phyloP scores from a whole-genome alignment of 2,113 vertebrate species.

The Callopanchax toddi region DNA sequence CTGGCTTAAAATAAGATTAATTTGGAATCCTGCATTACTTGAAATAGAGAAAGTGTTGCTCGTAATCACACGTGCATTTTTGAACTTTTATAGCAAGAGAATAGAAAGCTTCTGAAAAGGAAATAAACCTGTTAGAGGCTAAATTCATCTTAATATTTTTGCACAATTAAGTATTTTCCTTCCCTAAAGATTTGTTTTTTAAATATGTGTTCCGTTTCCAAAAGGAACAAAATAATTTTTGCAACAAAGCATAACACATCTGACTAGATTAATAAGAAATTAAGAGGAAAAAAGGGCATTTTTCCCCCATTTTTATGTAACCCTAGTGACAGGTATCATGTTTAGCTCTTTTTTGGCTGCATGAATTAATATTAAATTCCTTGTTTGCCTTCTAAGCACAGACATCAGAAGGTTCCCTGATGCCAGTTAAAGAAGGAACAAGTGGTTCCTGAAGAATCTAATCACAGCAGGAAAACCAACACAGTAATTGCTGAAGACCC shows the following conservation, averaged over 20 bases:
- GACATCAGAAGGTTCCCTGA: slow-evolving; percentile 49
- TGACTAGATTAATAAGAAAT: too few species aligned
- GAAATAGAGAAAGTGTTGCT: too few species aligned
- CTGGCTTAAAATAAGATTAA: too few species aligned
- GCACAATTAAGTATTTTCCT: too few species aligned
- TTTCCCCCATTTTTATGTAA: background rate
- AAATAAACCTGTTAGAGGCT: background rate
- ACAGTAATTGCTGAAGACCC: slow-evolving; percentile 72
- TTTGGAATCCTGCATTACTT: too few species aligned
- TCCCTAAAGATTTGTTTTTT: too few species aligned
- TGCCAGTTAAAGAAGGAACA: slow-evolving; percentile 27
- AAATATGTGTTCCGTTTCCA: too few species aligned
- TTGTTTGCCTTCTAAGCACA: slow-evolving; percentile 51
- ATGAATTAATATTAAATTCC: slow-evolving; percentile 14
- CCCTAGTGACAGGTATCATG: slow-evolving; percentile 6
- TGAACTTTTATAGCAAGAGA: too few species aligned
- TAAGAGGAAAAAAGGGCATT: background rate
- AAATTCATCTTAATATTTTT: too few species aligned
- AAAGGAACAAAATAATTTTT: too few species aligned
- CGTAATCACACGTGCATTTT: too few species aligned
- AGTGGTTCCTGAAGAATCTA: slow-evolving; percentile 55
- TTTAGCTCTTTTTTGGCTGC: slow-evolving; percentile 15
- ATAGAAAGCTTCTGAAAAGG: background rate
- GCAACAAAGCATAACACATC: too few species aligned
- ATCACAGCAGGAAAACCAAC: slow-evolving; percentile 60